These are phyloP conservation scores for Drosophila sucinea DNA, from an alignment of 1,140 invertebrate species.

Conservation along the genomic window DNA sequence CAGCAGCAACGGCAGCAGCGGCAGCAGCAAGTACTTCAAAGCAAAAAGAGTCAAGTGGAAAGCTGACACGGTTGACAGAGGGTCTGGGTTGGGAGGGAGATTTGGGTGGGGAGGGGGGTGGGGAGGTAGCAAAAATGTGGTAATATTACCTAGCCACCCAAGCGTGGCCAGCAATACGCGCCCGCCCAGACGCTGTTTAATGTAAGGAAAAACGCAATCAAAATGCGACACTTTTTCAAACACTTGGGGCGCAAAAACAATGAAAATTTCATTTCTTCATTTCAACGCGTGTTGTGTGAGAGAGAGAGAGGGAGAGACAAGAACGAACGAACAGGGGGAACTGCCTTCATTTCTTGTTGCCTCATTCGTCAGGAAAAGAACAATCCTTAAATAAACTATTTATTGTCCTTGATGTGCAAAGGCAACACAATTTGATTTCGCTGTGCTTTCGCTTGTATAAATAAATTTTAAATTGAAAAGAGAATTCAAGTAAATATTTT, in stretches of 20 bases:
- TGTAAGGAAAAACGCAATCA: slow-evolving; percentile 76
- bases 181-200: slow-evolving; percentile 65
- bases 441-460: slow-evolving; percentile 38
- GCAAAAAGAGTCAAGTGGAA: slow-evolving; percentile 46
- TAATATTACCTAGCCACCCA: slow-evolving; percentile 36
- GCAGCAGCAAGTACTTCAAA: slow-evolving; percentile 50
- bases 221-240: slow-evolving; percentile 80
- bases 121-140: not conserved
- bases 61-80: not conserved
- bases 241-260: slow-evolving; percentile 71
- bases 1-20: slow-evolving; percentile 5
- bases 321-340: not conserved
- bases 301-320: not conserved
- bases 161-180: slow-evolving; percentile 45
- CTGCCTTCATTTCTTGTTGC: slow-evolving; percentile 8
- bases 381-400: slow-evolving; percentile 77
- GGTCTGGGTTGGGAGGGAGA: not conserved
- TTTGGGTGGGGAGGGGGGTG: not conserved
- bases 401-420: slow-evolving; percentile 51
- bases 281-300: slow-evolving; percentile 53
- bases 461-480: slow-evolving; percentile 50
- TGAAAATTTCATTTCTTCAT: slow-evolving; percentile 79
- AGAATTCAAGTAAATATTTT: not conserved
- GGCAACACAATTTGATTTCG: slow-evolving; percentile 64
- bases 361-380: slow-evolving; percentile 51